phyloP scores from a whole-genome alignment of 2,797 vertebrate genomes.

The Rhabdophis nuchalis region DNA sequence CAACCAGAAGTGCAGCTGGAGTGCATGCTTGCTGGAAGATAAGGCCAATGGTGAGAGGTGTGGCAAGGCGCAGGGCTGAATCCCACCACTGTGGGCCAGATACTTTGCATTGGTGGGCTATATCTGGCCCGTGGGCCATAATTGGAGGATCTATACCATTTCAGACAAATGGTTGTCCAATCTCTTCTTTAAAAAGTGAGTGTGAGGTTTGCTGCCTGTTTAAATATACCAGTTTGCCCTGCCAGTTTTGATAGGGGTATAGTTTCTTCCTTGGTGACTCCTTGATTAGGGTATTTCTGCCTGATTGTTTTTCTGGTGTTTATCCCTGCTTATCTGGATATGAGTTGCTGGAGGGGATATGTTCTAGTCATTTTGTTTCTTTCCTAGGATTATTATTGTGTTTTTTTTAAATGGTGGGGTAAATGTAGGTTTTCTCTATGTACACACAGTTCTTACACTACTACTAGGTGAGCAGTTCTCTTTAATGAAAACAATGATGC shows the following conservation, averaged over 20 bases:
- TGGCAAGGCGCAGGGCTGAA: no score
- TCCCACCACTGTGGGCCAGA: no score
- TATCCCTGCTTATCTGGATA: neutral
- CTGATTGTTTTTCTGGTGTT: neutral
- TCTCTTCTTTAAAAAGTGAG: neutral
- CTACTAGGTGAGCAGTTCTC: neutral
- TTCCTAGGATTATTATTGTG: neutral
- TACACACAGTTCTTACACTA: neutral
- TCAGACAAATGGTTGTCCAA: no score
- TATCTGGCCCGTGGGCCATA: no score
- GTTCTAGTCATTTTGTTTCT: neutral
- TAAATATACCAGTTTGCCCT: neutral
- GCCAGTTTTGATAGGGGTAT: neutral
- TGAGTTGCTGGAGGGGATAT: neutral
- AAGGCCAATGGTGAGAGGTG: no score
- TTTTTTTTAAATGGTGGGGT: neutral
- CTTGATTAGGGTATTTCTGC: neutral
- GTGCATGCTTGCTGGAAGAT: no score
- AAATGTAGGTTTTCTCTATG: neutral
- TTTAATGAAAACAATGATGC: neutral
- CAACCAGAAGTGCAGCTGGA: no score
- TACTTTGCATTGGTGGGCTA: no score
- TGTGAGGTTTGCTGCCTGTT: neutral
- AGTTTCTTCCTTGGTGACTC: neutral
- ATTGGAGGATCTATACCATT: no score